phyloP scores from a whole-genome alignment of 2,888 invertebrate genomes.

The Liodrosophila aerea region DNA sequence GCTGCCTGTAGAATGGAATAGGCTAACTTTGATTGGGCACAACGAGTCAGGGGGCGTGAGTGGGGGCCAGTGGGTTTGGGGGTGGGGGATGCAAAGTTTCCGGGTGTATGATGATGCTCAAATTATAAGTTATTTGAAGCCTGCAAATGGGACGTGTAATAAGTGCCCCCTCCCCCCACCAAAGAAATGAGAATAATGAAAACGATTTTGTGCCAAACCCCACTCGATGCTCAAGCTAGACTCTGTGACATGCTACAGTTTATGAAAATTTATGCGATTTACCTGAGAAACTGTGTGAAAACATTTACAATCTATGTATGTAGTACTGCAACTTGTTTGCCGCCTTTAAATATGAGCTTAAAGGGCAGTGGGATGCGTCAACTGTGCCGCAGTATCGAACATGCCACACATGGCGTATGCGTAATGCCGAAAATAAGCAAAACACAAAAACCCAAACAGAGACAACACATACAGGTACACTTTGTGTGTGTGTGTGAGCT shows the following conservation, averaged over 20 bases:
- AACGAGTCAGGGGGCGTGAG: neutral
- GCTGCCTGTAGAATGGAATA: constrained; percentile 31
- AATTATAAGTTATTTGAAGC: constrained; percentile 46
- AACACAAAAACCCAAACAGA: constrained; percentile 55
- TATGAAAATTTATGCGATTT: too few species aligned
- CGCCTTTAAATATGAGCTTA: too few species aligned
- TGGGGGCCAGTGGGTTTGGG: neutral
- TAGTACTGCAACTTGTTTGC: too few species aligned
- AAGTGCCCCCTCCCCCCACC: too few species aligned
- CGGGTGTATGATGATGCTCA: constrained; percentile 20
- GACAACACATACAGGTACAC: constrained; percentile 10
- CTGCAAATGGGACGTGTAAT: constrained; percentile 50
- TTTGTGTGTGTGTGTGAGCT: too few species aligned
- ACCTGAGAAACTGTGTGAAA: too few species aligned
- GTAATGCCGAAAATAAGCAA: constrained; percentile 70
- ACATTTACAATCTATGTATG: too few species aligned
- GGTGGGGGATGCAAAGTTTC: constrained; percentile 21
- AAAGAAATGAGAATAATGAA: constrained; percentile 19
- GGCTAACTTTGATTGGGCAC: constrained; percentile 51
- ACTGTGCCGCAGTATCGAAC: constrained; percentile 36
- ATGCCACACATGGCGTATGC: constrained; percentile 57
- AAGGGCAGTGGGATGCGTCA: neutral
- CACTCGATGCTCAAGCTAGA: neutral
- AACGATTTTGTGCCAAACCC: neutral
- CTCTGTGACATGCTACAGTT: too few species aligned